Conservation (phyloP, 2,113 vertebrate genomes). For the Candoia aspera region DNA sequence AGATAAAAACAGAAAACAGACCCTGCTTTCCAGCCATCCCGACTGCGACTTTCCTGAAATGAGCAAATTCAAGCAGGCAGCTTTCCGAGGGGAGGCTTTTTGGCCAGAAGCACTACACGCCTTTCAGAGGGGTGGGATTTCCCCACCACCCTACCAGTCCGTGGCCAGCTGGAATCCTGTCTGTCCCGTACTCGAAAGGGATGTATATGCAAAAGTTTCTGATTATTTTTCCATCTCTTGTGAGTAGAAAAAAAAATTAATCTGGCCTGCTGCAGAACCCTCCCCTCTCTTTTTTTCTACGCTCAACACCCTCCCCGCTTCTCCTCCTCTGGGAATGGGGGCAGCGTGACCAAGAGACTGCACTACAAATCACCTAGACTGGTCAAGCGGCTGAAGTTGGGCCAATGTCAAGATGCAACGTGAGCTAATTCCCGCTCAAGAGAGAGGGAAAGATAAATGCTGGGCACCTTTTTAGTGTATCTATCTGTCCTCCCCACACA, state of each 20-base stretch:
- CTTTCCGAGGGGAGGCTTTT: slow-evolving; percentile 20
- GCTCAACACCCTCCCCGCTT: background rate
- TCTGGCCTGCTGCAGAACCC: background rate
- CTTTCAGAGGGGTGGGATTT: slow-evolving; percentile 25
- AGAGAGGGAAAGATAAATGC: background rate
- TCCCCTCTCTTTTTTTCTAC: background rate
- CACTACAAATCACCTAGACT: too few species aligned
- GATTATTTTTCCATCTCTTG: slow-evolving; percentile 45
- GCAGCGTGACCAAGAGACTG: background rate
- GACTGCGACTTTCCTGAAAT: background rate
- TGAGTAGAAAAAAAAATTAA: slow-evolving; percentile 43
- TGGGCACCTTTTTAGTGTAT: background rate
- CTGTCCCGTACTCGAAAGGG: background rate
- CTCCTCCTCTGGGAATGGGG: background rate
- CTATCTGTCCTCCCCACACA: background rate
- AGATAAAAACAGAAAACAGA: slow-evolving; percentile 5
- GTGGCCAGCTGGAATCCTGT: slow-evolving; percentile 17
- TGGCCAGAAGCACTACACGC: slow-evolving; percentile 49
- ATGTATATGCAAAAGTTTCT: slow-evolving; percentile 32
- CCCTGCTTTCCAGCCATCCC: slow-evolving; percentile 31
- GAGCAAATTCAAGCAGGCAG: slow-evolving; percentile 36
- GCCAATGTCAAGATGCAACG: background rate
- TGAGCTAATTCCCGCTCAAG: background rate
- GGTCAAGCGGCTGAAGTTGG: background rate
- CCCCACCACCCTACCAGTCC: background rate